A percentile compares a stretch with the other conserved stretches of the same genome.
phyloP scores from a whole-genome alignment of 2,888 invertebrate genomes.

The Escarpia spicata region DNA sequence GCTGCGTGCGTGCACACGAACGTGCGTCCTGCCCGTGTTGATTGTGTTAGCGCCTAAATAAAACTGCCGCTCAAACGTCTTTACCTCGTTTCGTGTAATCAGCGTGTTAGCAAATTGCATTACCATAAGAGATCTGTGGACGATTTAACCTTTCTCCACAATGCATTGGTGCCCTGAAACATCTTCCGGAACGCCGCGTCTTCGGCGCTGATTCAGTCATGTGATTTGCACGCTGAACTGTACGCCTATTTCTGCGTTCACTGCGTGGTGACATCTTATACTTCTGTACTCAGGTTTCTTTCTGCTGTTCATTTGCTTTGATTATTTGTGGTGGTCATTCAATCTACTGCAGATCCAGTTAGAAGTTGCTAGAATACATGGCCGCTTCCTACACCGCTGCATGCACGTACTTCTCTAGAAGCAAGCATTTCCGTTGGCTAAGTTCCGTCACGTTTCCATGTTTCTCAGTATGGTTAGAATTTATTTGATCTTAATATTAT shows the following conservation, averaged over 20 bases:
- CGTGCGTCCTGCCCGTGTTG: not conserved
- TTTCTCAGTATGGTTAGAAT: too few relatives aligned
- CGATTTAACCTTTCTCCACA: not conserved
- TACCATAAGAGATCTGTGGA: not conserved
- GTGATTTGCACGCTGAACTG: not conserved
- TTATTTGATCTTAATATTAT: too few relatives aligned
- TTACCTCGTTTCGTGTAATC: not conserved
- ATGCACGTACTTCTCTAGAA: not conserved
- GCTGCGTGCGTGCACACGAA: too few relatives aligned
- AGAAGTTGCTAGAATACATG: not conserved
- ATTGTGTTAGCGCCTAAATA: conserved; percentile 12
- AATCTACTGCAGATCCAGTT: not conserved
- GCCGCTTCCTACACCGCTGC: not conserved
- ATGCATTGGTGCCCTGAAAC: not conserved
- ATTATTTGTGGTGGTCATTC: too few relatives aligned
- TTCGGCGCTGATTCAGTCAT: not conserved
- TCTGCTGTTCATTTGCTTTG: too few relatives aligned
- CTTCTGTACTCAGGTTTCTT: too few relatives aligned
- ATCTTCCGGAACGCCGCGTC: not conserved
- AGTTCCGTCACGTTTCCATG: not conserved
- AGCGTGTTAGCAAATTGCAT: conserved; percentile 5
- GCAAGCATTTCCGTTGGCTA: not conserved
- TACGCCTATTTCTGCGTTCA: not conserved
- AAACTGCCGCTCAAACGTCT: conserved; percentile 10
- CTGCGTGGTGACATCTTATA: too few relatives aligned